Base-by-base conservation (phyloP, 2,113 vertebrate species). In the Oncorhynchus clarkii region DNA sequence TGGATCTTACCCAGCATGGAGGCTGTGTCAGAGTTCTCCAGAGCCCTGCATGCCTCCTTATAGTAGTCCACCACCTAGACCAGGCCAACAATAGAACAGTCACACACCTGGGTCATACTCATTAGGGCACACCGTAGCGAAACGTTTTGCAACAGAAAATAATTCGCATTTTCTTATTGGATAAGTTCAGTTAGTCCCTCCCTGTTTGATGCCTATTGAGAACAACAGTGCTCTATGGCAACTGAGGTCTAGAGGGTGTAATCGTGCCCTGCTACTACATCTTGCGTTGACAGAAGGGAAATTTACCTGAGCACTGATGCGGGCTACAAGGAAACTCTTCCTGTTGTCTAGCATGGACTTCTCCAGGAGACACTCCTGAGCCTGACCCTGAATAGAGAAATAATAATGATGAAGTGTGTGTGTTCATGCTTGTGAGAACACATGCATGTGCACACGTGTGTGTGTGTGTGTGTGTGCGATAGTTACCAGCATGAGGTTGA, bases 311-410 rank as follows among this genome's bases (percentile, higher is more conserved):
- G 98, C 97, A 0, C 98, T 99, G 90, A 99, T 99, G 66, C 98
- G 91, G 24, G 98, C 98, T 68, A 99, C 97, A 0, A 99, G 93
- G 77, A 98, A 99, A 71, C 97, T 99, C 93, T 99, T 99, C 80
- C 98, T 93, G 89, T 99, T 99, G 91, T 99, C 98, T 92, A 99
- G 77, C 97, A 99, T 98, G 3, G 98, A 99, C 73, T 99, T 99
- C 89, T 99, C 98, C 89, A 99, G 87, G 13, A 99, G 95, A 87
- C 98, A 99, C 84, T 99, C 97, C 87, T 99, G 98, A 0, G 98
- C 97, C 85, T 99, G 98, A 73, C 98, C 98, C 97, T 99, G 29
- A 1, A 0, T 22, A 71, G 3, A 84, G 62, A 81, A 26, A 48
- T 9, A 18, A 62, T 8, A 0, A 62, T 3, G 1, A 11, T 45